phyloP scores from a whole-genome alignment of 2,888 invertebrate genomes.

The Tolmerus cingulatus region DNA sequence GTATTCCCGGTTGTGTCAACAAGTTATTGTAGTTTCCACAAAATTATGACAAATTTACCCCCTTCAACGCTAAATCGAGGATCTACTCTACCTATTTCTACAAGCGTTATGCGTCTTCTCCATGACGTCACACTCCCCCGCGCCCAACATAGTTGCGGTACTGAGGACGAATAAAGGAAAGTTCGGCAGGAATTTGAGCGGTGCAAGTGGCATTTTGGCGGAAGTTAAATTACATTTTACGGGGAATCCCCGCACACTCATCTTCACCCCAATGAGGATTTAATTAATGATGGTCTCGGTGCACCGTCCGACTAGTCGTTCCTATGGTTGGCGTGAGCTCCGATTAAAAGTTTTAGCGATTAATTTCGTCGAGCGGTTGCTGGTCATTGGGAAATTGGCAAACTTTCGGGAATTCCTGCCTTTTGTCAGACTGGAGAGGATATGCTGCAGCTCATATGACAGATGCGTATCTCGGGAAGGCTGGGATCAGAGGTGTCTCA shows the following conservation, averaged over 20 bases:
- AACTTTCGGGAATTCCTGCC: background rate
- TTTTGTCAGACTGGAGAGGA: background rate
- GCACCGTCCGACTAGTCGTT: background rate
- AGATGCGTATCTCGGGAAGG: background rate
- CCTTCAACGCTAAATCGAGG: background rate
- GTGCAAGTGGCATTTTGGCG: background rate
- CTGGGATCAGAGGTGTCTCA: background rate
- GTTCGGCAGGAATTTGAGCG: background rate
- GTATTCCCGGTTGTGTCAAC: background rate
- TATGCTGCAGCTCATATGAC: background rate
- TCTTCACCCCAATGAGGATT: slow-evolving; percentile 2
- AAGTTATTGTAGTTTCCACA: background rate
- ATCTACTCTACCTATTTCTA: background rate
- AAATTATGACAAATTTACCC: background rate
- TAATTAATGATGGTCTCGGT: background rate
- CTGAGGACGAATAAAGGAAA: background rate
- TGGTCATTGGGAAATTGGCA: slow-evolving; percentile 6
- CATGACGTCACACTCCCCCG: background rate
- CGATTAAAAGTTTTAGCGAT: background rate
- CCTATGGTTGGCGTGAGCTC: background rate
- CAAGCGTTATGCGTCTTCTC: background rate
- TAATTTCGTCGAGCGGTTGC: background rate
- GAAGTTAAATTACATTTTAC: slow-evolving; percentile 24
- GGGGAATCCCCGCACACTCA: background rate
- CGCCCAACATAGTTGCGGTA: background rate